Base-by-base conservation (phyloP, 2,888 invertebrate species). In the Troilus luridus region DNA sequence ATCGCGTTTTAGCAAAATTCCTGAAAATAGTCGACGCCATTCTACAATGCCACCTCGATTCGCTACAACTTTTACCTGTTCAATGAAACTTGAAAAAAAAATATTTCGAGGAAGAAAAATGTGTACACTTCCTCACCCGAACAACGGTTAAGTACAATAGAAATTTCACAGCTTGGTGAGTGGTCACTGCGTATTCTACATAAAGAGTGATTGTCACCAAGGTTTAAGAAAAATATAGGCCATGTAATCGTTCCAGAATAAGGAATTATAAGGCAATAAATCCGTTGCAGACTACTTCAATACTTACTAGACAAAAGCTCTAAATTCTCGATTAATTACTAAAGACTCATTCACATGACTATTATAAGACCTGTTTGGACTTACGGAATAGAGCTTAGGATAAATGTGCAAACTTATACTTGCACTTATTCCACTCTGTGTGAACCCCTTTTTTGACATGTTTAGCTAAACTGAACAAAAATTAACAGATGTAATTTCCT, bases 101-200 rank as follows among this genome's bases (percentile, higher is more conserved):
- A 64, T 21, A 21, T 21, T 6, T 12, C 7, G 0, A 64, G 21
- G 21, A 64, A 64, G 64, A 64, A 21, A 64, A 64, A 64, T 64
- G 21, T 64, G 64, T 64, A 6, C 64, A 21, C 21, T n/a, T 64
- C 64, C 64, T 64, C 21, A 21, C 6, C 21, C 6, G 64, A 64
- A 21, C 64, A 21, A 64, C 64, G 64, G 21, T 8, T 21, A 62
- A 62, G 21, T 21, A 64, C 64, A 64, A 64, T 64, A 64, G 64
- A 64, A 64, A 64, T 64, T 64, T 64, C 64, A 64, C 64, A 64
- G 64, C 64, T 64, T n/a, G 64, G 64, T 64, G 64, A 64, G 21
- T 64, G 21, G 64, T 64, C 7, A 21, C 7, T n/a, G 64, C 64
- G 8, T 64, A 21, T 64, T 64, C 64, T 64, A 64, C n/a, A 64